These are phyloP conservation scores for Melozone crissalis DNA, from an alignment of 2,113 vertebrate genomes.

Conservation along the genomic window DNA sequence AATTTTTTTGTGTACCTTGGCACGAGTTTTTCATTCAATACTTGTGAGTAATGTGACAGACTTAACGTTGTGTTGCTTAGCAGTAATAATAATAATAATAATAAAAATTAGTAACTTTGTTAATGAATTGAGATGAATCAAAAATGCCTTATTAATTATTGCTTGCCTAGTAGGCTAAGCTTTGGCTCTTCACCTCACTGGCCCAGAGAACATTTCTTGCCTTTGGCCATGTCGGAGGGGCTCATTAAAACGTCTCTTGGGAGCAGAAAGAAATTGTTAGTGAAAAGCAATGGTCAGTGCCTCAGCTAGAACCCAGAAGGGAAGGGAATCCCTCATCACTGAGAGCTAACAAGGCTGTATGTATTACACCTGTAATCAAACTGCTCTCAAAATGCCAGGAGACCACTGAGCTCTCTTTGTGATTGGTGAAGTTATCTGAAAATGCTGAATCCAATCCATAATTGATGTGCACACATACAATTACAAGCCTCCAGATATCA, in stretches of 20 bases:
- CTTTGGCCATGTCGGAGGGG: constrained; percentile 92
- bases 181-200: constrained; percentile 93
- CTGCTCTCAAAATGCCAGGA: constrained; percentile 76
- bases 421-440: constrained; percentile 80
- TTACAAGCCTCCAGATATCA: constrained; percentile 88
- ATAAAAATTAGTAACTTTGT: constrained; percentile 76
- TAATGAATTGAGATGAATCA: constrained; percentile 86
- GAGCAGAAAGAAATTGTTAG: constrained; percentile 93
- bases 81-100: constrained; percentile 37
- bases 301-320: constrained; percentile 68
- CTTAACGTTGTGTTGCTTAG: constrained; percentile 60
- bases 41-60: constrained; percentile 72
- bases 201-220: constrained; percentile 85
- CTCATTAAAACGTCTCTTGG: constrained; percentile 93
- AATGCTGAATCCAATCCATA: constrained; percentile 83
- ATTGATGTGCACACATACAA: constrained; percentile 88
- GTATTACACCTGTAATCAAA: constrained; percentile 89
- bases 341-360: constrained; percentile 78
- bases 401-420: constrained; percentile 72
- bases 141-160: constrained; percentile 91
- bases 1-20: constrained; percentile 72
- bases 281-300: constrained; percentile 87
- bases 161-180: constrained; percentile 87
- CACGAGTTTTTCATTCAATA: constrained; percentile 74
- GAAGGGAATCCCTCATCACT: constrained; percentile 72